Base-by-base conservation (phyloP, 2,797 vertebrate genomes). In the Vipera ursinii region DNA sequence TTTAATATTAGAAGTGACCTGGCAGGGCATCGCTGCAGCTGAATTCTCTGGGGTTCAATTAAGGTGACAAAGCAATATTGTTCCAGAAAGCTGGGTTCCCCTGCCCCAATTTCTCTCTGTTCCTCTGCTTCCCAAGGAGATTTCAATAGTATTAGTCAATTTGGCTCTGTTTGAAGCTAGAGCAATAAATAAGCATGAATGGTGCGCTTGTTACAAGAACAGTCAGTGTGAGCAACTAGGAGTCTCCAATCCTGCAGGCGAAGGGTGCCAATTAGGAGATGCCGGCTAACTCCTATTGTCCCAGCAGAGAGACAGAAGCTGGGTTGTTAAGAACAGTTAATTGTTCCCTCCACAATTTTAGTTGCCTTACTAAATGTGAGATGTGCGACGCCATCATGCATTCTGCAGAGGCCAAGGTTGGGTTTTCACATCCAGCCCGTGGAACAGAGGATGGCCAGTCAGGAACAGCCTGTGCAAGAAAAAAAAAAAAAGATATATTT, bases 101-200 rank as follows among this genome's bases (percentile, higher is more conserved):
- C 38, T 44, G 38, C 61, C 28, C 15, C 28, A 2, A 4, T n/a
- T 69, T 51, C 26, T 53, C 13, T 14, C 90, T 56, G 8, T 87
- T 60, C 32, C 0, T 32, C 8, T 15, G 26, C 44, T 44, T 91
- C 90, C 60, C 85, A 65, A 69, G 85, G 12, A 53, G 32, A 87
- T 91, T 69, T 91, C 90, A 56, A 28, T 3, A 20, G 38, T 51
- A 2, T 82, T 9, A 14, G 28, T 51, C 56, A 32, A 26, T 65
- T 87, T 86, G 82, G 32, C 59, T 86, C 59, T 26, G 22, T 10
- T 48, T 56, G 10, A 24, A 63, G 73, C 53, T 26, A 4, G 14
- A 24, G 57, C 59, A 32, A 63, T 89, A 89, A 92, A 92, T 89
- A 86, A 89, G 44, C 56, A 65, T 3, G 78, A 56, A 86, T 85